A percentile compares a stretch with the other conserved stretches of the same genome.
phyloP scores from a whole-genome alignment of 2,113 vertebrate genomes.

The Pogonocichla stellata region DNA sequence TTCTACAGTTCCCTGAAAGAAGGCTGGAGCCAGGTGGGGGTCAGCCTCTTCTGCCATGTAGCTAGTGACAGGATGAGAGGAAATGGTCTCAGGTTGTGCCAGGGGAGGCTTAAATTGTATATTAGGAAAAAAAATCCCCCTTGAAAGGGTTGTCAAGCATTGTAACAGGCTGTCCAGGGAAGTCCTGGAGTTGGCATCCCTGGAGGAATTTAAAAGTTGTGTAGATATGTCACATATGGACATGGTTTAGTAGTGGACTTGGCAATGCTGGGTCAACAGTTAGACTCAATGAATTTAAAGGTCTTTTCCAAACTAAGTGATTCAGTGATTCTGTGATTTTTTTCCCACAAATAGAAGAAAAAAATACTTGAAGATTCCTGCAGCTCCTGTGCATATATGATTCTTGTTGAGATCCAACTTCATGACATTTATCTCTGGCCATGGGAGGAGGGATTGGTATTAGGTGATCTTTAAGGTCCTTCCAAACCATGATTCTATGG shows the following conservation, averaged over 20 bases:
- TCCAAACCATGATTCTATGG: neutral
- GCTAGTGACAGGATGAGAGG: neutral
- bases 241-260: neutral
- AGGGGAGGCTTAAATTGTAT: neutral
- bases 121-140: neutral
- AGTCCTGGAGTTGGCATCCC: neutral
- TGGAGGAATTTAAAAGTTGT: neutral
- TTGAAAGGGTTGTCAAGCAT: neutral
- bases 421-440: neutral
- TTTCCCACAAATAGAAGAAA: neutral
- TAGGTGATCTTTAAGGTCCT: neutral
- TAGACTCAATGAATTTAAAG: neutral
- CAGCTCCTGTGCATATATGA: neutral
- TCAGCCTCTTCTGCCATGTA: rapidly evolving
- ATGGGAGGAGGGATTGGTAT: rapidly evolving
- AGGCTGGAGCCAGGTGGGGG: neutral
- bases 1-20: neutral
- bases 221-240: neutral
- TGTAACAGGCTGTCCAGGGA: neutral
- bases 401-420: neutral
- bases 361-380: neutral
- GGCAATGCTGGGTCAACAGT: neutral
- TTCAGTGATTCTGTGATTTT: neutral
- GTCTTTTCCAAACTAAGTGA: neutral
- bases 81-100: neutral